A percentile compares a stretch with the other conserved stretches of the same genome.
These are phyloP conservation scores for Caenorhabditis remanei DNA, from an alignment of 1,140 invertebrate species.

Conservation along the genomic window DNA sequence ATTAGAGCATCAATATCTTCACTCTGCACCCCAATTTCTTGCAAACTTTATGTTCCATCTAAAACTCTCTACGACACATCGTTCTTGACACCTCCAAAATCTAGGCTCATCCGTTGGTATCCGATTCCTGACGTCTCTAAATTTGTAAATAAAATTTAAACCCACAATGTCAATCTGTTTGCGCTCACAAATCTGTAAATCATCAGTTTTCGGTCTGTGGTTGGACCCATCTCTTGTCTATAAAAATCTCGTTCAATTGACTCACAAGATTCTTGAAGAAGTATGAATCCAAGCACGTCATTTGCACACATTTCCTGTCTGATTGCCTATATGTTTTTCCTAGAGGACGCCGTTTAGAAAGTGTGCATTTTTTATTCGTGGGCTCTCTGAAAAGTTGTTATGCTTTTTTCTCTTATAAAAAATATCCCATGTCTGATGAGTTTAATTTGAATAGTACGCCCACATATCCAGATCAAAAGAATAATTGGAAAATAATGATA, in stretches of 20 bases:
- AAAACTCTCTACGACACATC: not conserved
- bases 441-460: too few species aligned
- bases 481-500: too few species aligned
- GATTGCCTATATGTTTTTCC: not conserved
- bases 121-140: not conserved
- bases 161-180: not conserved
- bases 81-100: conserved; percentile 5
- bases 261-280: not conserved
- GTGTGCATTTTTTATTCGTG: too few species aligned
- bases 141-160: conserved; percentile 7
- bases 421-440: too few species aligned
- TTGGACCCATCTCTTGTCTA: not conserved
- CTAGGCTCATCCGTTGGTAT: not conserved
- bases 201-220: not conserved
- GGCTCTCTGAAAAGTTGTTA: too few species aligned
- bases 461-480: too few species aligned
- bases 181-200: not conserved
- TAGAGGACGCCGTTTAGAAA: not conserved
- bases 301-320: conserved; percentile 37
- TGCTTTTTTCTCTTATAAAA: too few species aligned
- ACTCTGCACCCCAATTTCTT: not conserved
- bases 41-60: not conserved
- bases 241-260: not conserved
- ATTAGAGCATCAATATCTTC: too few species aligned
- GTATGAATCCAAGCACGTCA: not conserved